Conservation (phyloP, 1,140 invertebrate genomes). For the Hirudo medicinalis region DNA sequence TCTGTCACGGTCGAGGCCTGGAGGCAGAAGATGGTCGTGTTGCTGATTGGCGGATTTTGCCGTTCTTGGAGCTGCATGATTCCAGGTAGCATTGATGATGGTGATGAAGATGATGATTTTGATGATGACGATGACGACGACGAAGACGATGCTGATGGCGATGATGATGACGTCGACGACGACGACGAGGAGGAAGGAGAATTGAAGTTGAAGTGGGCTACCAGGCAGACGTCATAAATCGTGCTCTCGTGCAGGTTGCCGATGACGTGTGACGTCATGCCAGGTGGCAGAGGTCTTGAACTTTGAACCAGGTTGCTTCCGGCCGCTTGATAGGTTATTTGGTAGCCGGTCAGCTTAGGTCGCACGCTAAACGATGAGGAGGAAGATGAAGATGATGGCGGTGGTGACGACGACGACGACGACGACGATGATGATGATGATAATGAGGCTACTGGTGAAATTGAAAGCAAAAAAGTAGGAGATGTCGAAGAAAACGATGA, state of each 20-base stretch:
- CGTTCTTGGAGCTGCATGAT: neutral
- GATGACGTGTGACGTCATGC: neutral
- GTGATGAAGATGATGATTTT: neutral
- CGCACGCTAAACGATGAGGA: neutral
- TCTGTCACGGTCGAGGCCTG: slow-evolving; percentile 1
- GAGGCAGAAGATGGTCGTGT: slow-evolving; percentile 6
- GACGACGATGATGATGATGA: neutral
- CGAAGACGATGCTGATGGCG: neutral
- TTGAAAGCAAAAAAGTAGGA: neutral
- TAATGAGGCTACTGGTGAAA: too few species aligned
- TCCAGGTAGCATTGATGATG: neutral
- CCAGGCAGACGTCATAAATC: neutral
- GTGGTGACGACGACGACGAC: neutral
- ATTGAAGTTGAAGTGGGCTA: neutral
- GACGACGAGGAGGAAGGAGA: too few species aligned
- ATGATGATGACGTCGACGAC: too few species aligned
- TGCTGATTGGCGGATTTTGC: neutral
- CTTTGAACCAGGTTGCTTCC: neutral
- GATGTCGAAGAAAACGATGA: neutral
- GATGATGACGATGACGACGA: neutral
- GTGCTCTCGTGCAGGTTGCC: slow-evolving; percentile 1
- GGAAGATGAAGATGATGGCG: neutral
- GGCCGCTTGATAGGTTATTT: neutral
- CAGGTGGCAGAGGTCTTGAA: neutral
- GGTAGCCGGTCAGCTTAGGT: neutral